Evolutionary conservation across 2,113 vertebrate species (phyloP), one percentile per base, ranked within the genome.

Genomic region (Euleptes europaea): DNA sequence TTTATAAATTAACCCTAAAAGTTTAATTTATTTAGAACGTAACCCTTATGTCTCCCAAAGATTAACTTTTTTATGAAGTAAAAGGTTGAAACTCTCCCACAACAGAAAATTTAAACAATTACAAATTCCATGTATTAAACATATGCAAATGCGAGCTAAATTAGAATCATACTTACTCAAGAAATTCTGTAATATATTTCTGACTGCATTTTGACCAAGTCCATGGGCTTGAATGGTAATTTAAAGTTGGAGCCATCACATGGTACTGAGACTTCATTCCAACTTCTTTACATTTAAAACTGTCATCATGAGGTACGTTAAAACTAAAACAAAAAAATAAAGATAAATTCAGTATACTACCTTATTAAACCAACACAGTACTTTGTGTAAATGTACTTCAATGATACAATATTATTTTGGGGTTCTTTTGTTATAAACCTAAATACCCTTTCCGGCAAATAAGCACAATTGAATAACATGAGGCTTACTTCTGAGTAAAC

Each of bases 191-290:
- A 93, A 99, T 98, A 83, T 99, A 98, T 92, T 99, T 99, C 94
- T 98, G 98, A 93, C 98, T 99, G 94, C 98, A 99, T 91, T 98
- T 98, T 93, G 98, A 99, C 98, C 98, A 99, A 47, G 98, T 98
- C 98, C 98, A 99, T 67, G 98, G 98, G 88, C 95, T 98, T 67
- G 98, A 98, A 89, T 99, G 97, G 23, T 99, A 98, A 96, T 98
- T 99, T 93, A 99, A 97, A 75, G 97, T 98, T 47, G 98, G 98
- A 75, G 98, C 98, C 98, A 99, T 99, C 76, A 99, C 98, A 71
- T 99, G 98, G 88, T 97, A 99, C 69, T 99, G 98, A 91, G 97
- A 95, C 80, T 98, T 99, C 91, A 97, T 95, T 86, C 97, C 98
- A n/a, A 94, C 93, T 93, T 99, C 98, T 82, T 97, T 96, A 95